These are phyloP conservation scores for Trididemnum clinides DNA, from an alignment of 23 tunicate genomes.

Conservation along the genomic window DNA sequence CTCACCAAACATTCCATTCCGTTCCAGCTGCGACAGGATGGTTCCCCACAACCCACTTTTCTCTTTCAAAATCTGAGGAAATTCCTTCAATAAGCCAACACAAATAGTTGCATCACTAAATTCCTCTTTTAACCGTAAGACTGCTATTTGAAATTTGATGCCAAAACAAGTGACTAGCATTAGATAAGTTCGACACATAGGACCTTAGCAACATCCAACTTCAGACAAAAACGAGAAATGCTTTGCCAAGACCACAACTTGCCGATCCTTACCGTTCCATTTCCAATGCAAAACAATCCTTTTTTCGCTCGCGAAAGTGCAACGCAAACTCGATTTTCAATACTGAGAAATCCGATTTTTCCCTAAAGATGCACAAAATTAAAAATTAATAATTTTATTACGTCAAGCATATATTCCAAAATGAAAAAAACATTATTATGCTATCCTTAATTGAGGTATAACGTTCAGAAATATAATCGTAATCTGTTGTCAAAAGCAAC, in stretches of 20 bases:
- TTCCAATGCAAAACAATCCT: slow-evolving; percentile 60
- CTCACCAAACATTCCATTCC: slow-evolving; percentile 13
- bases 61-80: slow-evolving; percentile 29
- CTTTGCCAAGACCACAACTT: not conserved
- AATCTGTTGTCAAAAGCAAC: too few species aligned
- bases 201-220: too few species aligned
- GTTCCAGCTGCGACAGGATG: slow-evolving; percentile 21
- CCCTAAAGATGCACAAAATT: slow-evolving; percentile 48
- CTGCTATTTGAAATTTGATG: too few species aligned
- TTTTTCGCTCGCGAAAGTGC: slow-evolving; percentile 64
- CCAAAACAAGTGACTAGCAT: too few species aligned
- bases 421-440: not conserved
- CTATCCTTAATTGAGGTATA: too few species aligned
- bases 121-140: not conserved
- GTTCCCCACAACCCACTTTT: slow-evolving; percentile 41
- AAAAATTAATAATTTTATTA: not conserved
- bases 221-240: too few species aligned
- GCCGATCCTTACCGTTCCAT: slow-evolving; percentile 11
- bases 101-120: not conserved
- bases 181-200: too few species aligned
- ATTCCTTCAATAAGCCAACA: too few species aligned
- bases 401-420: not conserved
- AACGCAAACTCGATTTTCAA: slow-evolving; percentile 62
- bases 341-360: slow-evolving; percentile 47
- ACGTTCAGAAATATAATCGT: too few species aligned